These are phyloP conservation scores for Tetrax tetrax DNA, from an alignment of 2,113 vertebrate genomes.

Conservation along the genomic window DNA sequence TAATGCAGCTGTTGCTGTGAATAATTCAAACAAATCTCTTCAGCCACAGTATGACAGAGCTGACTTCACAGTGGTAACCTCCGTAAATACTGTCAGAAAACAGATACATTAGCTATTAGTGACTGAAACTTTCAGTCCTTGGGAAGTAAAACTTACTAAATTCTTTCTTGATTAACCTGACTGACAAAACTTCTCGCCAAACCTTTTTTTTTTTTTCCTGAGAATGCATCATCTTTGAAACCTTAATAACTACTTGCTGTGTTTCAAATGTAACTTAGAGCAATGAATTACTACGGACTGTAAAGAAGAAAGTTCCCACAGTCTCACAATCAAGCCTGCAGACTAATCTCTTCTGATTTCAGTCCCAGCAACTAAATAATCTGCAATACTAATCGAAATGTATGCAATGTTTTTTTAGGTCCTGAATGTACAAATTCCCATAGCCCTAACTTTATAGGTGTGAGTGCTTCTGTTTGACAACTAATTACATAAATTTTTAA, in stretches of 20 bases:
- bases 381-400: neutral
- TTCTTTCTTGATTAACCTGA: neutral
- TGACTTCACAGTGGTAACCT: neutral
- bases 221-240: neutral
- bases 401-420: neutral
- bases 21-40: conserved; percentile 31
- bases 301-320: neutral
- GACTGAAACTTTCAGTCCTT: neutral
- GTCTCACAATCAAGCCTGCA: neutral
- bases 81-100: neutral
- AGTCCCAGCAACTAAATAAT: neutral
- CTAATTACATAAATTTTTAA: neutral
- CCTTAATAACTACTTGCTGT: neutral
- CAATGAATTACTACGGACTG: neutral
- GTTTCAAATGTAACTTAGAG: neutral
- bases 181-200: neutral
- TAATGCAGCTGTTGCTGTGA: neutral
- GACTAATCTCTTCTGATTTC: neutral
- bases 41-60: neutral
- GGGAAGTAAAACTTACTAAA: neutral
- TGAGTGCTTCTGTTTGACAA: neutral
- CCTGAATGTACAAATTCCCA: neutral
- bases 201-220: neutral
- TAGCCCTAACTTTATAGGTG: neutral
- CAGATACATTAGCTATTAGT: neutral